Evolutionary conservation across 2,113 vertebrate genomes (phyloP), one percentile per base, ranked within the genome.

Genomic region (Rhipidura dahli): DNA sequence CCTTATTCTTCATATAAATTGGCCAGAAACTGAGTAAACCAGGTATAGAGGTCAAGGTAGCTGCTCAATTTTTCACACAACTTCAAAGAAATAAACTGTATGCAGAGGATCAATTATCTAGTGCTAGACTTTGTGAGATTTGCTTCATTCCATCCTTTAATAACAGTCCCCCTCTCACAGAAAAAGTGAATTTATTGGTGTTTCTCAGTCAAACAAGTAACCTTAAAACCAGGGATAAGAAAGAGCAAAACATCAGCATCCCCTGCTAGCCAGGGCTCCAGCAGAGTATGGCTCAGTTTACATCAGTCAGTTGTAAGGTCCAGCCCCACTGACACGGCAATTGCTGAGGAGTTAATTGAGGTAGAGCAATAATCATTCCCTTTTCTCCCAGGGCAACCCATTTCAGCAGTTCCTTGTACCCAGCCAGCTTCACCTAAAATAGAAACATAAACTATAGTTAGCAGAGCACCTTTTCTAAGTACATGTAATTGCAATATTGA

Each of bases 271-370:
- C 28, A 14, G 27, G 24, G 44, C 31, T 93, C 27, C 69, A 47
- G 49, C 42, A 33, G 40, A 4, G 3, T 5, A 2, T 5, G 33
- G 56, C 53, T 96, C 88, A 98, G 56, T 59, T 87, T 73, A 98
- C 66, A 1, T 97, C 97, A 8, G 95, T 99, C 79, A 99, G 94
- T 75, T 80, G 98, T 56, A 99, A 96, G 9, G 98, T 97, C 99
- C 99, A 99, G 83, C 97, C 99, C 99, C 99, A 99, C 63, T 97
- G 97, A 90, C 98, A 99, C 0, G 99, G 98, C 97, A 99, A 91
- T 97, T 99, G 97, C 84, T 77, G 90, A 59, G 96, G 56, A 53
- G 97, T 97, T 64, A 99, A 93, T 6, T 50, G 95, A 31, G 99
- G 99, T 80, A 99, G 93, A 65, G 96, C 19, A 23, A 99, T 97